Conservation (phyloP, 2,888 invertebrate genomes). For the Luperina testacea region DNA sequence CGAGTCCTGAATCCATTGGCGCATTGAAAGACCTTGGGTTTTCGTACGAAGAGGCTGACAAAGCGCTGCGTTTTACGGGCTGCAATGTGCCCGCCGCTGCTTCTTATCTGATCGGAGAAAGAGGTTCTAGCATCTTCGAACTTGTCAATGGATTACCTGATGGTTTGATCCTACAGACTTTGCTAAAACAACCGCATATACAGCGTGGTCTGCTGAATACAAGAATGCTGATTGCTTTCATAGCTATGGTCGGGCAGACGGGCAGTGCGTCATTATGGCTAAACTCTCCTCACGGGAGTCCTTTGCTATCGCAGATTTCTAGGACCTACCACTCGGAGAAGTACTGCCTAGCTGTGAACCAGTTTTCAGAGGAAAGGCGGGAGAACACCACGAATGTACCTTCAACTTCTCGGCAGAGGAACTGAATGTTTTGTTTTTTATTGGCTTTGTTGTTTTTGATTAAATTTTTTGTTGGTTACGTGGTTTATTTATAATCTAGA, state of each 20-base stretch:
- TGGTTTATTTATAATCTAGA: not conserved
- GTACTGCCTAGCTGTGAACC: conserved; percentile 87
- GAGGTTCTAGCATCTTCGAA: conserved; percentile 86
- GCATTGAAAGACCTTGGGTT: conserved; percentile 83
- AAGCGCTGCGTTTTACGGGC: conserved; percentile 81
- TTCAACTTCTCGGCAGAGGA: conserved; percentile 80
- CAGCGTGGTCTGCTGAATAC: conserved; percentile 86
- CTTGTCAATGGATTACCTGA: conserved; percentile 84
- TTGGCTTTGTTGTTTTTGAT: conserved; percentile 23
- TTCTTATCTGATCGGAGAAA: conserved; percentile 84
- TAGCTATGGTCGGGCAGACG: conserved; percentile 86
- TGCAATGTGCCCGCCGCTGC: conserved; percentile 86
- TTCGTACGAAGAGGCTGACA: conserved; percentile 78
- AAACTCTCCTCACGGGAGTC: conserved; percentile 86
- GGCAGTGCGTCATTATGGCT: conserved; percentile 86
- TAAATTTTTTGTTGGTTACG: conserved; percentile 23
- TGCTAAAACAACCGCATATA: conserved; percentile 85
- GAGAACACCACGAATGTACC: conserved; percentile 69
- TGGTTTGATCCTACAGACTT: conserved; percentile 80
- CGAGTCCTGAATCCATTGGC: conserved; percentile 77
- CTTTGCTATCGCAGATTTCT: conserved; percentile 85
- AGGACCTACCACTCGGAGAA: conserved; percentile 88
- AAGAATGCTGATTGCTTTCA: conserved; percentile 86
- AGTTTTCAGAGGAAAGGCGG: conserved; percentile 80
- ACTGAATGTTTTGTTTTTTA: conserved; percentile 55